Conservation (phyloP, 2,113 vertebrate species). For the Eptesicus fuscus region DNA sequence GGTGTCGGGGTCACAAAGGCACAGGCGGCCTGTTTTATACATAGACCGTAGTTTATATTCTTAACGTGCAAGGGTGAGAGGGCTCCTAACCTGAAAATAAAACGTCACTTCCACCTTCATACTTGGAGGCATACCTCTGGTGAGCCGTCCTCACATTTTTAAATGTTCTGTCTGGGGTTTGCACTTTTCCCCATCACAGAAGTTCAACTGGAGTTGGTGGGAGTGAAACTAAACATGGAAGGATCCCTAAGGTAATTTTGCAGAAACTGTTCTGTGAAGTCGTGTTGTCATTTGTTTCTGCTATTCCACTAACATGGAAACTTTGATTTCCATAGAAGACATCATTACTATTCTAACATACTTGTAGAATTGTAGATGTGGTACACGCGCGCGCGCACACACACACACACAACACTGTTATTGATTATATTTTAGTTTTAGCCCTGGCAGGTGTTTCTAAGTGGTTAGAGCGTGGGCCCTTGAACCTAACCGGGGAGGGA, state of each 20-base stretch:
- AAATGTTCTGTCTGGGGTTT: neutral
- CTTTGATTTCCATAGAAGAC: neutral
- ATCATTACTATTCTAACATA: neutral
- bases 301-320: neutral
- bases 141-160: neutral
- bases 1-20: neutral
- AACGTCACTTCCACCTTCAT: neutral
- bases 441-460: too few species aligned
- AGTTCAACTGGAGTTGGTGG: neutral
- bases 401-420: neutral
- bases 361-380: neutral
- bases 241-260: neutral
- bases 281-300: neutral
- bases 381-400: too few species aligned
- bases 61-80: neutral
- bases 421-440: neutral
- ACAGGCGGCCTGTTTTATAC: neutral
- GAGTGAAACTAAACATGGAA: neutral
- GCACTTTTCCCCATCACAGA: neutral
- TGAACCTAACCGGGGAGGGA: too few species aligned
- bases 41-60: neutral
- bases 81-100: neutral
- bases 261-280: neutral
- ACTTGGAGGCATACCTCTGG: neutral
- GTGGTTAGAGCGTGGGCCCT: too few species aligned